Evolutionary conservation across 2,797 vertebrate genomes (phyloP).

Genomic region (Myotis daubentonii): DNA sequence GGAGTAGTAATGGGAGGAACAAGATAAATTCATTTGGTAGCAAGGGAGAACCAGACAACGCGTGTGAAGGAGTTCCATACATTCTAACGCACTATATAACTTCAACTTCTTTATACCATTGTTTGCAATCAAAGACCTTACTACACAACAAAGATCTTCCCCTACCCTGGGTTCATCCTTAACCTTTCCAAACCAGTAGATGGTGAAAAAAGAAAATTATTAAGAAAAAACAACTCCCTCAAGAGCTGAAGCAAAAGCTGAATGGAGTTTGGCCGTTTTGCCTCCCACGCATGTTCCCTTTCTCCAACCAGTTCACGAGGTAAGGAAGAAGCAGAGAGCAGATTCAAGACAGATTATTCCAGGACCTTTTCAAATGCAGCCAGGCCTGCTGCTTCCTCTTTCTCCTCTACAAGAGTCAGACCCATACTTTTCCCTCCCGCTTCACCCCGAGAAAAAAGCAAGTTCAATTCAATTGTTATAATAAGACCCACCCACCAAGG

Average conservation of each 20-base stretch:
- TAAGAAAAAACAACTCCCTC: background rate
- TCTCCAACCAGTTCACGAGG: background rate
- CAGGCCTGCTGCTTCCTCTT: background rate
- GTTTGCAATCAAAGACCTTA: background rate
- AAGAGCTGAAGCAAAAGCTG: background rate
- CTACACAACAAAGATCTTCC: background rate
- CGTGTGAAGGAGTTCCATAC: background rate
- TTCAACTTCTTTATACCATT: background rate
- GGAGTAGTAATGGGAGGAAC: background rate
- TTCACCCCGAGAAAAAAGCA: background rate
- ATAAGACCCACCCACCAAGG: background rate
- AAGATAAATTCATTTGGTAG: background rate
- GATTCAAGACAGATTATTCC: background rate
- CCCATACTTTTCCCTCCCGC: background rate
- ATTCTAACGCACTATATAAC: background rate
- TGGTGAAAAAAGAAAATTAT: background rate
- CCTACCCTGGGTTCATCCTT: background rate
- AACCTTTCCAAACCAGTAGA: slow-evolving; percentile 7
- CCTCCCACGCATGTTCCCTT: background rate
- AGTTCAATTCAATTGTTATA: background rate
- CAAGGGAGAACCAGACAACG: background rate
- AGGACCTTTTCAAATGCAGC: background rate
- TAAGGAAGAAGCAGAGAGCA: background rate
- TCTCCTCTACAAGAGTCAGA: background rate
- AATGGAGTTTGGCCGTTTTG: background rate